Base-by-base conservation (phyloP, 1,140 invertebrate genomes). In the honey bee (Apis mellifera) region DNA sequence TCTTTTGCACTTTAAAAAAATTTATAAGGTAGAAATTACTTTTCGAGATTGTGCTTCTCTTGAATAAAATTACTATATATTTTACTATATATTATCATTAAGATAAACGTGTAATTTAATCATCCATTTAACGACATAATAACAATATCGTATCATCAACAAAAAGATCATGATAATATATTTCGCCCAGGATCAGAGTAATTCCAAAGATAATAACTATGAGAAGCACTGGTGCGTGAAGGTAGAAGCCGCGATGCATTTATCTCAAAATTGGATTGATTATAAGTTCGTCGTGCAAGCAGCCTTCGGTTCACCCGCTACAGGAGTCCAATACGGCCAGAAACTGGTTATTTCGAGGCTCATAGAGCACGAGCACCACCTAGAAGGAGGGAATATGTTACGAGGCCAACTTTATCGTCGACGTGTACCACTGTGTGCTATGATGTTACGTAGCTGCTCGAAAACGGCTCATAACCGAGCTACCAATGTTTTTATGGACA, bases 261-360 rank as follows among this genome's bases (percentile, higher is more conserved):
- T 82, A 82, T 82, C 79, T 76, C 72, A 82, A 82, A 82, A 76
- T 82, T 82, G 79, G 79, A 82, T 82, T 82, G 79, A 82, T 82
- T 82, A 76, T 82, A 82, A 82, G 79, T 82, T 82, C 13, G 72
- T 75, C 72, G 79, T 76, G 42, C 32, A 55, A 32, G 23, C 42
- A 57, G 55, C 42, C 62, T 68, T 75, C 79, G 62, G 79, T 82
- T 82, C 73, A 65, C 64, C 69, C 64, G 65, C 54, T 62, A 13
- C 72, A 69, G 64, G 32, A 76, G 55, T 68, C 79, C 79, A 68
- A 60, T 75, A 82, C 55, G 64, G 73, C 23, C 71, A 57, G 73
- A 68, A 62, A 55, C 70, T 78, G 82, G 84, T 83, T 78, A 85
- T 85, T 85, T 82, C 75, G 81, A 85, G 82, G 62, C 82, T 84